Percentiles rank a stretch among this genome's conserved stretches.
Conservation (phyloP, 2,888 invertebrate species). For the Eupithecia inturbata region DNA sequence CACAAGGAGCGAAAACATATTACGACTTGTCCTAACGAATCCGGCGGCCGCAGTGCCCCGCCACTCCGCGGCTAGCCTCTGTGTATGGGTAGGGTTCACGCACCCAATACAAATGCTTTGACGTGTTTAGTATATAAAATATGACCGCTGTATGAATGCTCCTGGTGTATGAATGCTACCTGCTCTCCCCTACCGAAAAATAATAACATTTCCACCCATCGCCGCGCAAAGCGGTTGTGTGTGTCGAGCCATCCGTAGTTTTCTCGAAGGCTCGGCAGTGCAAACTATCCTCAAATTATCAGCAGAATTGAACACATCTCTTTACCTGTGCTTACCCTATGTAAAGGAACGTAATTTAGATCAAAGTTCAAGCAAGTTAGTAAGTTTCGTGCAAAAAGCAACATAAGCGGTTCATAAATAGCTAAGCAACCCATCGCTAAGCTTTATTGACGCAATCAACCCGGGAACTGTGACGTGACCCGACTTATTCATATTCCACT, state of each 20-base stretch:
- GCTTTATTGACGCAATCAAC: conserved; percentile 33
- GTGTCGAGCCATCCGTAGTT: not conserved
- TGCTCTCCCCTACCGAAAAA: too few relatives aligned
- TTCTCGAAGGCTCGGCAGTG: not conserved
- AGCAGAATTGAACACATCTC: not conserved
- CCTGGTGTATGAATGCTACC: too few relatives aligned
- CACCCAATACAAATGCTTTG: too few relatives aligned
- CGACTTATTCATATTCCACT: conserved; percentile 12
- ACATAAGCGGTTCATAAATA: conserved; percentile 20
- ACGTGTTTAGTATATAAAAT: too few relatives aligned
- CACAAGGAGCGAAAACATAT: too few relatives aligned
- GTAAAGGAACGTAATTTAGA: not conserved
- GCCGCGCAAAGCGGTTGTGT: not conserved
- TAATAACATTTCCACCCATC: too few relatives aligned
- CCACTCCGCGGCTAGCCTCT: too few relatives aligned
- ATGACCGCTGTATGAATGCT: too few relatives aligned
- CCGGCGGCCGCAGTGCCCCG: too few relatives aligned
- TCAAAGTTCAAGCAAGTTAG: not conserved
- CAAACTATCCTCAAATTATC: not conserved
- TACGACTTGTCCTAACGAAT: too few relatives aligned
- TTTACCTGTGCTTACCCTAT: not conserved
- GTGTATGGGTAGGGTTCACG: too few relatives aligned
- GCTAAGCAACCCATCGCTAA: conserved; percentile 26
- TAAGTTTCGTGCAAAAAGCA: conserved; percentile 8
- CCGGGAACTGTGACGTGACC: conserved; percentile 23